Base-by-base conservation (phyloP, 2,797 vertebrate species). In the Morelia viridis region DNA sequence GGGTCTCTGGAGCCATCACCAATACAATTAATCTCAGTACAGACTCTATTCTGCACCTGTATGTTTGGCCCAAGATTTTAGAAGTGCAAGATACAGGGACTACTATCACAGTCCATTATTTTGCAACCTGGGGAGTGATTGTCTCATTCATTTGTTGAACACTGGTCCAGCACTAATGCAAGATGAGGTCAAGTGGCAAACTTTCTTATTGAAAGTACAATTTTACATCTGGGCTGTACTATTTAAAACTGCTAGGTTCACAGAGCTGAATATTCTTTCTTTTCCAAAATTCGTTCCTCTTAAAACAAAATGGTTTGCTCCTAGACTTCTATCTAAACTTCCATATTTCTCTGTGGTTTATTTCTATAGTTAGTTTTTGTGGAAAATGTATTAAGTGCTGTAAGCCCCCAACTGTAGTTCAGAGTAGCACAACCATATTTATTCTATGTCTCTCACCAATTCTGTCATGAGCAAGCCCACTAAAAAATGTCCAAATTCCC, bases 11-110 rank as follows among this genome's bases (percentile, higher is more conserved):
- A 94, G 5, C 5, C 22, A 46, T 46, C 56, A 64, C 7, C 64
- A 76, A 53, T 53, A 19, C 26, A 61, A 85, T 41, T 93, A 91
- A 93, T 84, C 13, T 93, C 65, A 24, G 31, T 13, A 22, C 8
- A 61, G 0, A 61, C 22, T 89, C 41, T 13, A 28, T 87, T 87
- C 64, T 91, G 28, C 64, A n/a, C 53, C 56, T 85, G n/a, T 91
- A 71, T 9, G 6, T 60, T 91, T 53, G 64, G 53, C n/a, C 61
- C 64, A 41, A n/a, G 3, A 11, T 41, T 91, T 65, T 50, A 85
- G 61, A 65, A 91, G 12, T 61, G 10, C 26, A 46, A 83, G 28
- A 19, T 80, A 28, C 60, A 41, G 12, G 15, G 26, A 5, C 68
- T 87, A 61, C 76, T 80, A 80, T 80, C 76, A 80, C 22, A 80